Percentiles rank a stretch among this genome's conserved stretches.
Evolutionary conservation across 2,113 vertebrate genomes (phyloP).

Genomic region (Rissa tridactyla): DNA sequence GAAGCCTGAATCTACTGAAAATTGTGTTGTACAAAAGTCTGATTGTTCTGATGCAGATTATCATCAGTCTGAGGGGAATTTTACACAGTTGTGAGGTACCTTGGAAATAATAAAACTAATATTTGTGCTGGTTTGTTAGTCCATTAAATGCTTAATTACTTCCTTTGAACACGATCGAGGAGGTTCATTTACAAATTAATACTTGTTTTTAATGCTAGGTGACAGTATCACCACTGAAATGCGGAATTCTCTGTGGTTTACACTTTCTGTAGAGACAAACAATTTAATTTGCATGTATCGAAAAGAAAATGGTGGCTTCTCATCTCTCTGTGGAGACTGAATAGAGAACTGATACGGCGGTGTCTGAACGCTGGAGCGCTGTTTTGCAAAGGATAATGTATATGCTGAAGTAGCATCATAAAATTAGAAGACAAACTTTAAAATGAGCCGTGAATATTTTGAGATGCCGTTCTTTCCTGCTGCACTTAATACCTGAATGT

Average conservation of each 20-base stretch:
- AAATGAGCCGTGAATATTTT: neutral
- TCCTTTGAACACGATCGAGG: neutral
- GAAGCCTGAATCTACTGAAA: neutral
- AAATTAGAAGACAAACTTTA: conserved; percentile 25
- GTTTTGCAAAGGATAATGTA: neutral
- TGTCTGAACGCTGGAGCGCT: neutral
- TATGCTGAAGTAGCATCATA: neutral
- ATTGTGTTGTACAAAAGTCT: neutral
- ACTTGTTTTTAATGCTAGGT: conserved; percentile 31
- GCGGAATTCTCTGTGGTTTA: neutral
- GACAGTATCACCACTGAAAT: conserved; percentile 17
- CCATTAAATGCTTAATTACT: conserved; percentile 36
- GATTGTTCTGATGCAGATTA: neutral
- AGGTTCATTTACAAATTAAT: conserved; percentile 33
- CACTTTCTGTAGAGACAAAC: neutral
- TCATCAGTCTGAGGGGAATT: neutral
- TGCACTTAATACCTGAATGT: neutral
- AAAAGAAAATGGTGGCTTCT: conserved; percentile 57
- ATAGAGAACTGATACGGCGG: neutral
- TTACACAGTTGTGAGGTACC: neutral
- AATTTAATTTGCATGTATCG: conserved; percentile 49
- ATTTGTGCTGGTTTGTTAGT: conserved; percentile 11
- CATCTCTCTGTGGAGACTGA: neutral
- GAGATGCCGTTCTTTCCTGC: neutral
- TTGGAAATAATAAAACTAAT: conserved; percentile 37